These are phyloP conservation scores for Stichopus horrens DNA, from an alignment of 53 echinoderm and acorn worm genomes.

Conservation along the genomic window DNA sequence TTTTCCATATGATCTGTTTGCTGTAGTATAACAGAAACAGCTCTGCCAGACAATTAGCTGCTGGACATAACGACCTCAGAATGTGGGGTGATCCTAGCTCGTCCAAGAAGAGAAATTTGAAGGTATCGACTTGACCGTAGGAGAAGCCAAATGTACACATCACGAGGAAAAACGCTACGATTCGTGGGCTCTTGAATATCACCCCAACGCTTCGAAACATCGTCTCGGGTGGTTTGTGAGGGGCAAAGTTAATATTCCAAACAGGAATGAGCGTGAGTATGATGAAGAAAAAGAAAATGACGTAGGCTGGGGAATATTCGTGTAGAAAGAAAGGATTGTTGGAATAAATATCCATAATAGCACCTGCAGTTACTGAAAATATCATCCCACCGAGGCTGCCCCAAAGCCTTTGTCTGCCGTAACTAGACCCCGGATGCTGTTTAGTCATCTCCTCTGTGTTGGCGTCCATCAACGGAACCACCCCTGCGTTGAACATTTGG, in stretches of 20 bases:
- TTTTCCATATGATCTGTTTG: conserved; percentile 56
- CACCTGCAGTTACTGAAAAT: conserved; percentile 64
- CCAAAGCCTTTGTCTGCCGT: conserved; percentile 72
- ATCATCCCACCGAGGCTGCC: conserved; percentile 67
- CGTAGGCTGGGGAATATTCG: conserved; percentile 60
- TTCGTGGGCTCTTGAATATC: conserved; percentile 59
- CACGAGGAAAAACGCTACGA: conserved; percentile 66
- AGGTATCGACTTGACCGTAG: conserved; percentile 61
- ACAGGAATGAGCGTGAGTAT: conserved; percentile 53
- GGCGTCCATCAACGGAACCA: conserved; percentile 48
- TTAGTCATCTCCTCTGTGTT: conserved; percentile 41
- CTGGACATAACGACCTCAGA: conserved; percentile 50
- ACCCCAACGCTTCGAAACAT: conserved; percentile 53
- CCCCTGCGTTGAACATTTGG: conserved; percentile 44
- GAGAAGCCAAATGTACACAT: conserved; percentile 59
- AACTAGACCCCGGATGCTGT: conserved; percentile 34
- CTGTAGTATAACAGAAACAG: conserved; percentile 55
- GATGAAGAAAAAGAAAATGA: conserved; percentile 62
- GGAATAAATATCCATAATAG: conserved; percentile 60
- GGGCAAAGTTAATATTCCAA: conserved; percentile 63
- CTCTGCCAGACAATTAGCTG: conserved; percentile 60
- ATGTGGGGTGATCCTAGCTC: conserved; percentile 57
- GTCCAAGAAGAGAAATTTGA: conserved; percentile 57
- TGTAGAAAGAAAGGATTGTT: conserved; percentile 38
- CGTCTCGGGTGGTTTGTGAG: conserved; percentile 56